A percentile compares a stretch with the other conserved stretches of the same genome.
phyloP scores from a whole-genome alignment of 2,113 vertebrate species.

The Dipodomys spectabilis region DNA sequence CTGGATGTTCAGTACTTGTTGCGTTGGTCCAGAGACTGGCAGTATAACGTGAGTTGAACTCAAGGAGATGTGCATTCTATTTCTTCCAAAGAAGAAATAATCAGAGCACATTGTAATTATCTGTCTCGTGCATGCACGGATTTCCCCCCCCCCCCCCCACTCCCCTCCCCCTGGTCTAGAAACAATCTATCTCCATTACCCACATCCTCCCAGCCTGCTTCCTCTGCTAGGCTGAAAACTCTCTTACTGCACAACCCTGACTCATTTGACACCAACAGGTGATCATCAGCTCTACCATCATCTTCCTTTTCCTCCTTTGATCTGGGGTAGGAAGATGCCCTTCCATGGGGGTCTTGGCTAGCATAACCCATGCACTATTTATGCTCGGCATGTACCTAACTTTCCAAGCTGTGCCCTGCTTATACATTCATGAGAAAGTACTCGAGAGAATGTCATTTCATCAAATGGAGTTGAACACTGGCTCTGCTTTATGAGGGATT shows the following conservation, averaged over 20 bases:
- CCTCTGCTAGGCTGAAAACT: neutral
- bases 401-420: constrained; percentile 66
- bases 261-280: neutral
- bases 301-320: neutral
- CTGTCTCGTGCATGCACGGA: neutral
- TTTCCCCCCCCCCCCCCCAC: neutral
- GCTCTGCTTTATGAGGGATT: constrained; percentile 64
- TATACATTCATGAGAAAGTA: constrained; percentile 67
- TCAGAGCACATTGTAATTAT: neutral
- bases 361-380: constrained; percentile 50
- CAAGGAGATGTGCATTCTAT: neutral
- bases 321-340: neutral
- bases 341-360: neutral
- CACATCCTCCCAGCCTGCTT: neutral
- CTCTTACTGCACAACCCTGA: neutral
- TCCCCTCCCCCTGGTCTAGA: neutral
- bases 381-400: constrained; percentile 54
- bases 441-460: constrained; percentile 66
- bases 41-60: neutral
- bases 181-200: neutral
- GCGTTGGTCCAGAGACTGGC: neutral
- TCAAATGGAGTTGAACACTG: constrained; percentile 59
- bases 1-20: neutral
- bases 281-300: neutral
- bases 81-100: neutral